Evolutionary conservation across 2,113 vertebrate species (phyloP), one percentile per base, ranked within the genome.

Genomic region (Caranx melampygus): DNA sequence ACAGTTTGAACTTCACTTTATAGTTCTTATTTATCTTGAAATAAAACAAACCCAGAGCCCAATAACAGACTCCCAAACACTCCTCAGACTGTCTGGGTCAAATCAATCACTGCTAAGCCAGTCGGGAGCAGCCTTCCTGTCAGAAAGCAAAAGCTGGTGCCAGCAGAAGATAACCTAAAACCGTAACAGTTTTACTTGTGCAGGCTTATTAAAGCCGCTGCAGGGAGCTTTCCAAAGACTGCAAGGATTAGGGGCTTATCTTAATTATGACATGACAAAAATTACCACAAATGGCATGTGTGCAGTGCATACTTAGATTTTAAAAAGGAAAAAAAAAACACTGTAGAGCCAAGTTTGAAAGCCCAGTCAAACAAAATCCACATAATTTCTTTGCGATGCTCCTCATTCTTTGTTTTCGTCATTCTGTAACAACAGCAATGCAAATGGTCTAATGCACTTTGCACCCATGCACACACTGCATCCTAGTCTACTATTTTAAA

Each of bases 81-180:
- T 71, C 47, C 52, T 75, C 51, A 20, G n/a, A 44, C 47, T 8
- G 57, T 45, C 51, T 74, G 54, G 72, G 18, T 78, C 59, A 67
- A 69, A 69, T 81, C 73, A n/a, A 35, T 68, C 65, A 60, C 60
- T 10, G 57, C 74, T 62, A n/a, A 72, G 65, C 61, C 37, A 45
- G 60, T 51, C 63, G 26, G 57, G 58, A 81, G 65, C 65, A 68
- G 51, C 35, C 10, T 37, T 49, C 13, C 33, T 21, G 7, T 68
- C 69, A 78, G 65, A 83, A 60, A 78, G 79, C 69, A 73, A 55
- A 67, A 59, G 35, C 37, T 11, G 14, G 45, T 10, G 58, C 45
- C 58, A 78, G 47, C 34, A 57, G 55, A 71, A 82, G 64, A 67
- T 42, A 62, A 67, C 15, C 1, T 45, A 13, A 47, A 47, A 57